Conservation (phyloP, 1,140 invertebrate species). For the Helicorthomorpha holstii region DNA sequence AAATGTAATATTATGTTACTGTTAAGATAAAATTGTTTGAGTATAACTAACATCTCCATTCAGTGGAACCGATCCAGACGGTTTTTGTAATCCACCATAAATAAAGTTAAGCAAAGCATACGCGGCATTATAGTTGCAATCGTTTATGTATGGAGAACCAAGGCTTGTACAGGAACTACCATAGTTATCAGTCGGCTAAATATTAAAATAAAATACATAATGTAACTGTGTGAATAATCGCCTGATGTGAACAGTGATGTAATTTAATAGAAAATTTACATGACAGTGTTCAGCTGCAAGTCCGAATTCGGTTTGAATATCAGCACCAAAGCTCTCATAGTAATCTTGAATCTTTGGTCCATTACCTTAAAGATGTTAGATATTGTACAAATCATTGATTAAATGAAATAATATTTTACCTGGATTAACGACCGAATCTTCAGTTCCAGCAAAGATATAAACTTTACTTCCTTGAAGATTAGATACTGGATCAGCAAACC, state of each 20-base stretch:
- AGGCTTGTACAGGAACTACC: constrained; percentile 20
- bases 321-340: not conserved
- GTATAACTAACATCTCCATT: not conserved
- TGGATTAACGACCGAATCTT: constrained; percentile 23
- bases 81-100: constrained; percentile 18
- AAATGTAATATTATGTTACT: not conserved
- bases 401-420: constrained; percentile 12
- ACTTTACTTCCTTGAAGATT: constrained; percentile 20
- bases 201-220: too few species aligned
- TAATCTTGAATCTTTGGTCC: not conserved
- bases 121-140: constrained; percentile 25
- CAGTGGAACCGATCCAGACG: constrained; percentile 1
- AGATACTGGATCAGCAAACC: constrained; percentile 5
- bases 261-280: not conserved
- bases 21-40: not conserved
- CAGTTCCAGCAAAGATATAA: constrained; percentile 23
- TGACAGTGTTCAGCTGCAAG: not conserved
- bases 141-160: constrained; percentile 19
- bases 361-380: not conserved
- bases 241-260: too few species aligned
- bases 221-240: too few species aligned
- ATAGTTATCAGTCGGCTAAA: constrained; percentile 25
- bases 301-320: not conserved
- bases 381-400: not conserved
- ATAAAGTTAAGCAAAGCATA: constrained; percentile 25